Evolutionary conservation across 1,140 invertebrate genomes (phyloP).

Genomic region (Meteorus sp.): DNA sequence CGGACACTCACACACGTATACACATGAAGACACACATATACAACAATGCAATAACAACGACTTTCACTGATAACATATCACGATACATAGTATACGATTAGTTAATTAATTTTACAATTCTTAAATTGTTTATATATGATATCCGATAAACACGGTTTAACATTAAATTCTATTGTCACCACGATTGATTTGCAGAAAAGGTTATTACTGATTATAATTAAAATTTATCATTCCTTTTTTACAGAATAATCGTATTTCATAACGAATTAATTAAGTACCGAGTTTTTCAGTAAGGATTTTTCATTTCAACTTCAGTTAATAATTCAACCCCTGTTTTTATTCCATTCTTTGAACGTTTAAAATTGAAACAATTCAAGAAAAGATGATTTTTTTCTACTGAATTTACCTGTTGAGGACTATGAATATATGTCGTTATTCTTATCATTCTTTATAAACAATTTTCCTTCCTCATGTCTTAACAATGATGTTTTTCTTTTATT

Average conservation of each 20-base stretch:
- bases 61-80: conserved; percentile 29
- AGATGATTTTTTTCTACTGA: no score
- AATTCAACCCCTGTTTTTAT: neutral
- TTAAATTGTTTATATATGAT: no score
- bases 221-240: conserved; percentile 16
- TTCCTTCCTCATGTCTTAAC: no score
- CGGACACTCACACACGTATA: neutral
- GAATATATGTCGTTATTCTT: no score
- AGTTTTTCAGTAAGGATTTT: neutral
- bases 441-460: no score
- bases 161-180: conserved; percentile 50
- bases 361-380: no score
- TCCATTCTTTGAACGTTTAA: conserved; percentile 12
- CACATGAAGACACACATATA: conserved; percentile 30
- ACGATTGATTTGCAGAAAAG: conserved; percentile 48
- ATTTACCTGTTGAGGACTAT: no score
- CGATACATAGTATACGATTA: conserved; percentile 28
- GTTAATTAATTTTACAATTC: conserved; percentile 24
- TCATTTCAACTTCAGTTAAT: neutral
- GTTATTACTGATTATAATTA: neutral
- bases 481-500: no score
- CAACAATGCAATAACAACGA: conserved; percentile 38
- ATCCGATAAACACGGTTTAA: conserved; percentile 28
- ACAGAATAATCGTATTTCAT: conserved; percentile 6
- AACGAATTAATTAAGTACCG: neutral